Evolutionary conservation across 2,888 invertebrate species (phyloP).

Genomic region (Hemicrepidius hirtus): DNA sequence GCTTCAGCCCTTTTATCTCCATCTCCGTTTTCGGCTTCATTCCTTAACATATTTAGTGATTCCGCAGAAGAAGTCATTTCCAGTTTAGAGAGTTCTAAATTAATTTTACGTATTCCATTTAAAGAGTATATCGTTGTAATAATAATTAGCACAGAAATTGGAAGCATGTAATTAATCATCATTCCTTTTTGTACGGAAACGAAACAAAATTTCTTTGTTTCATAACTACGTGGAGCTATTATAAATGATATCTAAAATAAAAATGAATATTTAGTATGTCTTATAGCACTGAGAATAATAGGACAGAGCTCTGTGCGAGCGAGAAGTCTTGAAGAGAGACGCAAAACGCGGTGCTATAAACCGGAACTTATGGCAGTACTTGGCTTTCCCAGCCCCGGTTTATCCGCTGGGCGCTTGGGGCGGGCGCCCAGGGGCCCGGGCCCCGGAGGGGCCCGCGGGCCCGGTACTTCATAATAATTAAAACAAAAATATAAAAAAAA

Average conservation of each 20-base stretch:
- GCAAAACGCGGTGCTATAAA: too few species aligned
- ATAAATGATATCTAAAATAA: constrained; percentile 80
- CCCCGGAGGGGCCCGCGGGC: too few species aligned
- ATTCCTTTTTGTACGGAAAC: constrained; percentile 86
- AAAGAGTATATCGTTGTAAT: constrained; percentile 78
- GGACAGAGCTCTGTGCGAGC: too few species aligned
- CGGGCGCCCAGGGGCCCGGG: too few species aligned
- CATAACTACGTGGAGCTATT: constrained; percentile 82
- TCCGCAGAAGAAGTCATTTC: constrained; percentile 69
- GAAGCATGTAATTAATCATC: constrained; percentile 85
- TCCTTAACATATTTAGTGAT: constrained; percentile 66
- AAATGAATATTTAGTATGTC: too few species aligned
- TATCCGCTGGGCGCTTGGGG: too few species aligned
- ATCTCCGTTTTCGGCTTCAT: constrained; percentile 65
- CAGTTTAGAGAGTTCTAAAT: constrained; percentile 69
- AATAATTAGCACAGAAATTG: constrained; percentile 80
- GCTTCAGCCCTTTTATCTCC: constrained; percentile 61
- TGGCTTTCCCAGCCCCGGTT: too few species aligned
- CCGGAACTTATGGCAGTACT: too few species aligned
- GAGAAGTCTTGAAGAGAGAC: too few species aligned
- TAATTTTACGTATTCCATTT: constrained; percentile 72
- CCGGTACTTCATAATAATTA: too few species aligned
- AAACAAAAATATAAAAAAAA: too few species aligned
- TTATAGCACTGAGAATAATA: too few species aligned
- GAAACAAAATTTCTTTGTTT: constrained; percentile 84